Percentiles rank a stretch among this genome's conserved stretches.
Conservation (phyloP, 2,888 invertebrate genomes). For the Cryptosula pallasiana region DNA sequence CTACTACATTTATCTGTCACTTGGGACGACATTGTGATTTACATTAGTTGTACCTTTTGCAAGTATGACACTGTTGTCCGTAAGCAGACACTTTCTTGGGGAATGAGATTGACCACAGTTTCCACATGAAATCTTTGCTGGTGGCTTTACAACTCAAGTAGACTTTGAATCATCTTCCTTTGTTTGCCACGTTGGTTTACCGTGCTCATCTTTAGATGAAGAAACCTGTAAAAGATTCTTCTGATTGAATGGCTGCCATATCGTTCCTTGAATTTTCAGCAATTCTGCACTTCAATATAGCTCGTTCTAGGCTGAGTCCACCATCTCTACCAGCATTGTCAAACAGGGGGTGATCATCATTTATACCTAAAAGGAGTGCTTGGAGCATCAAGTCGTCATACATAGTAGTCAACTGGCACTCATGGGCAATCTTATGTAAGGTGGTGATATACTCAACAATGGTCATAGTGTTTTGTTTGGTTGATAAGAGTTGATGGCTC, state of each 20-base stretch:
- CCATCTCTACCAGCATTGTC: conserved; percentile 18
- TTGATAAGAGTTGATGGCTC: conserved; percentile 7
- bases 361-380: background rate
- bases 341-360: conserved; percentile 11
- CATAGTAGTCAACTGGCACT: background rate
- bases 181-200: background rate
- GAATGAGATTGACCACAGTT: conserved; percentile 16
- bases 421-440: conserved; percentile 3
- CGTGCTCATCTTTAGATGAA: background rate
- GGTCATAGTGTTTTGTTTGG: background rate
- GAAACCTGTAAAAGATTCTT: background rate
- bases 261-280: background rate
- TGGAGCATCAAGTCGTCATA: conserved; percentile 12
- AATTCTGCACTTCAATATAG: background rate
- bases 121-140: background rate
- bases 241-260: background rate
- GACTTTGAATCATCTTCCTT: background rate
- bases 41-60: background rate
- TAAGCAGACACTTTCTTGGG: background rate
- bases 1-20: conserved; percentile 5
- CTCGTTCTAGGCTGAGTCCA: background rate
- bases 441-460: conserved; percentile 2
- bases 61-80: background rate
- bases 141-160: background rate
- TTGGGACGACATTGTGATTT: background rate